Base-by-base conservation (phyloP, 2,797 vertebrate genomes). In the Mastacembelus armatus region DNA sequence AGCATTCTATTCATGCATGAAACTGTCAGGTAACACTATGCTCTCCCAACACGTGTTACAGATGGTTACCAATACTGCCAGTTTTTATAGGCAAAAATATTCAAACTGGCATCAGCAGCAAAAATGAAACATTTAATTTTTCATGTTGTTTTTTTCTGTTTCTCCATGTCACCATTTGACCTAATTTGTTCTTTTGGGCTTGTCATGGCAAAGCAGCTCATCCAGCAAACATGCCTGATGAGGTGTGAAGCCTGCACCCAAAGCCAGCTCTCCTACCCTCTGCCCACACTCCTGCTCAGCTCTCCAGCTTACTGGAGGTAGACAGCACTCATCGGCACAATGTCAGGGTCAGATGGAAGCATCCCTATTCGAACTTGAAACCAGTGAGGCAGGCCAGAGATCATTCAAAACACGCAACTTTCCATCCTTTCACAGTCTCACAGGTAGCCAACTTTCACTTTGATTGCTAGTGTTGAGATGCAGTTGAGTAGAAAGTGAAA, bases 111-210 rank as follows among this genome's bases (percentile, higher is more conserved):
- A 80, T 66, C 67, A 61, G 49, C 35, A 50, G 54, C 43, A 82
- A 57, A 77, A 83, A 83, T 66, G 66, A 84, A 82, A 89, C 77
- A 86, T 89, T 86, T 62, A 69, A 81, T 87, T 87, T 83, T 84
- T 85, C 83, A 84, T 82, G 80, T 81, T 80, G 45, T 73, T 32
- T 74, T 74, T 70, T 57, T 75, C n/a, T 35, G 55, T 85, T 88
- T 88, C 80, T 79, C 81, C 51, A 61, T 86, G 85, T 90, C 86
- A 91, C 81, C 30, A 30, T 90, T 88, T 92, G 91, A 91, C 89
- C 91, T 88, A 90, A 90, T 91, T 92, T 92, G 85, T 88, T 89
- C 83, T 87, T 91, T 90, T 90, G 80, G 87, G 78, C 88, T 89
- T 91, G 91, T 91, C 89, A 84, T 86, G 79, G 83, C 77, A 83